A percentile compares a stretch with the other conserved stretches of the same genome.
Conservation (phyloP, 2,888 invertebrate species). For the Meteorus cinctellus region DNA sequence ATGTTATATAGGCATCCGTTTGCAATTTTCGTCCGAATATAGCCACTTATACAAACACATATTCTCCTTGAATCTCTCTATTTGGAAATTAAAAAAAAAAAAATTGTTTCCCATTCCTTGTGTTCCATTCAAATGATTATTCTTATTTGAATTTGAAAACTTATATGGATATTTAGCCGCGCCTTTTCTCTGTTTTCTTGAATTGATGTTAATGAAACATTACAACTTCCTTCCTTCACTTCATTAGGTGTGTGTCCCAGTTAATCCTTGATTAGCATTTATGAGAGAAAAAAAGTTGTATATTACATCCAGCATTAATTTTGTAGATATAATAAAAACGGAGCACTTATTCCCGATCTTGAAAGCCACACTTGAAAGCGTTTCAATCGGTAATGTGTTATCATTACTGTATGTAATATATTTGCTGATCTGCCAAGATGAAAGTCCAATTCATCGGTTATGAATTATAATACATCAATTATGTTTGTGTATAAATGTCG, state of each 20-base stretch:
- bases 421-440: background rate
- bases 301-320: conserved; percentile 30
- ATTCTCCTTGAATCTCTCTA: conserved; percentile 11
- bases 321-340: conserved; percentile 38
- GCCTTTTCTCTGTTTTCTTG: background rate
- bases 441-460: background rate
- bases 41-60: background rate
- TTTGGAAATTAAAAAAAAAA: background rate
- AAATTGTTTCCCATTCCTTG: background rate
- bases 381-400: conserved; percentile 13
- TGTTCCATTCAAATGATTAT: background rate
- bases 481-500: conserved; percentile 17
- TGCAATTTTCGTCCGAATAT: conserved; percentile 23
- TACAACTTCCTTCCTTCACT: conserved; percentile 1
- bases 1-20: conserved; percentile 10
- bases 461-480: background rate
- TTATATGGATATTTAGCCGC: background rate
- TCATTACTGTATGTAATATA: background rate
- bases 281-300: conserved; percentile 37
- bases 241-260: background rate
- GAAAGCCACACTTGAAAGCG: background rate
- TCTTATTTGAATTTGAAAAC: background rate
- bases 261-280: conserved; percentile 14
- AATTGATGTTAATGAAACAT: conserved; percentile 14
- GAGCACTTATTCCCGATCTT: conserved; percentile 46